Evolutionary conservation across 2,113 vertebrate genomes (phyloP).

Genomic region (Indicator indicator): DNA sequence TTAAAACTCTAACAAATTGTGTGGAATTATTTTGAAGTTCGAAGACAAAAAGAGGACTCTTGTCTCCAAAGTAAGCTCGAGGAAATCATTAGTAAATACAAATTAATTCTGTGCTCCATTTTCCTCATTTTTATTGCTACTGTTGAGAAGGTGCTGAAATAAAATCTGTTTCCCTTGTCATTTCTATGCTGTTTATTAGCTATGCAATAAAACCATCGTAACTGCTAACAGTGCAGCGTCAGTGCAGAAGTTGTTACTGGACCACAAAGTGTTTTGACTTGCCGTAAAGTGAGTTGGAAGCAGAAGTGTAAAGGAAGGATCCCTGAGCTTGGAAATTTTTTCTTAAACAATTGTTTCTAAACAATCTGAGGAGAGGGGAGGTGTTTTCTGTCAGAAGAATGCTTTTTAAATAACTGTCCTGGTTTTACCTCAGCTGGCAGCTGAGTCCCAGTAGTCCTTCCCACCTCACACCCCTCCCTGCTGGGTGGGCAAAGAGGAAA

Average conservation of each 20-base stretch:
- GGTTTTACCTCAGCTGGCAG: no score
- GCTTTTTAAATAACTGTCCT: background rate
- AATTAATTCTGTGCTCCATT: background rate
- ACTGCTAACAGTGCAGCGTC: background rate
- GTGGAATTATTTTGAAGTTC: background rate
- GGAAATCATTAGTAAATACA: background rate
- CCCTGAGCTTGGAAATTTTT: background rate
- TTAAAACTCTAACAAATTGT: background rate
- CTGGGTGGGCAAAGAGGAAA: no score
- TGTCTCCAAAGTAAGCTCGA: background rate
- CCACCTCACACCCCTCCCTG: no score
- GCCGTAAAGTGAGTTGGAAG: background rate
- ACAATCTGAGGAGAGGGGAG: background rate
- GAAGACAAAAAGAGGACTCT: background rate
- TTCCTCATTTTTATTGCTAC: background rate
- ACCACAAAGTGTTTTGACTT: background rate
- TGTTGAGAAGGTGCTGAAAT: constrained; percentile 10
- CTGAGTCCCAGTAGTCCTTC: no score
- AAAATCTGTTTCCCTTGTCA: constrained; percentile 24
- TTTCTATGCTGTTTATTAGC: constrained; percentile 18
- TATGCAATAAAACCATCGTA: background rate
- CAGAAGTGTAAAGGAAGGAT: background rate
- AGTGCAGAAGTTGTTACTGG: background rate
- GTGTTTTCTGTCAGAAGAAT: background rate
- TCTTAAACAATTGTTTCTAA: background rate